phyloP scores from a whole-genome alignment of 2,113 vertebrate species.

The Sebastes schlegelii region DNA sequence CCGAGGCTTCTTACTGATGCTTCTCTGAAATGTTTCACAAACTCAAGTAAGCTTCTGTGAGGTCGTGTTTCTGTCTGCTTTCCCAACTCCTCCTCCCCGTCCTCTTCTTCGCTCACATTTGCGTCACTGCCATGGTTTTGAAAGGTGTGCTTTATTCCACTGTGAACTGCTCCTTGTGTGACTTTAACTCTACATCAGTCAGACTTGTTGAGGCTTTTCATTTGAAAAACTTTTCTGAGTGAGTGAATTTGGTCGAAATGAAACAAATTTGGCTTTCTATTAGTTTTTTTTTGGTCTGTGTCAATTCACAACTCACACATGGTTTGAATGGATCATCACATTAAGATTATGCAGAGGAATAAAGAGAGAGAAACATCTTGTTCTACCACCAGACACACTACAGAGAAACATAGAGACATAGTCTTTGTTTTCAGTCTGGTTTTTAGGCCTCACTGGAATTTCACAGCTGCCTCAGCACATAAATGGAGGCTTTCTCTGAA shows the following conservation, averaged over 20 bases:
- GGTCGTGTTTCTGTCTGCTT: conserved; percentile 13
- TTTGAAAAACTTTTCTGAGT: not conserved
- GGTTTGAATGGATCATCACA: not conserved
- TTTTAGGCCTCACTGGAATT: conserved; percentile 32
- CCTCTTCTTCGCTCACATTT: conserved; percentile 26
- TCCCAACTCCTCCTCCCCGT: not conserved
- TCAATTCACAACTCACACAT: not conserved
- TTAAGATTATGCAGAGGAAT: not conserved
- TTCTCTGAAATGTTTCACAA: conserved; percentile 9
- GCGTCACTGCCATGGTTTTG: conserved; percentile 24
- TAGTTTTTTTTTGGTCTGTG: not conserved
- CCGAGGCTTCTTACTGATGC: not conserved
- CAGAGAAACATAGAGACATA: not conserved
- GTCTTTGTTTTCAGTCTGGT: conserved; percentile 12
- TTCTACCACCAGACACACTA: not conserved
- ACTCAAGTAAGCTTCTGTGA: not conserved
- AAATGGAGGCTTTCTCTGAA: conserved; percentile 42
- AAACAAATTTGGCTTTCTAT: not conserved
- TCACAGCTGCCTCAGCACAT: conserved; percentile 19
- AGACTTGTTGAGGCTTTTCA: not conserved
- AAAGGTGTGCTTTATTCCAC: conserved; percentile 51
- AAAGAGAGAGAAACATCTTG: conserved; percentile 7
- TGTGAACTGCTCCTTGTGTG: conserved; percentile 27
- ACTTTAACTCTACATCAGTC: conserved; percentile 24
- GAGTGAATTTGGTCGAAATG: not conserved